A percentile compares a stretch with the other conserved stretches of the same genome.
phyloP scores from a whole-genome alignment of 2,113 vertebrate species.

The Vireo altiloquus region DNA sequence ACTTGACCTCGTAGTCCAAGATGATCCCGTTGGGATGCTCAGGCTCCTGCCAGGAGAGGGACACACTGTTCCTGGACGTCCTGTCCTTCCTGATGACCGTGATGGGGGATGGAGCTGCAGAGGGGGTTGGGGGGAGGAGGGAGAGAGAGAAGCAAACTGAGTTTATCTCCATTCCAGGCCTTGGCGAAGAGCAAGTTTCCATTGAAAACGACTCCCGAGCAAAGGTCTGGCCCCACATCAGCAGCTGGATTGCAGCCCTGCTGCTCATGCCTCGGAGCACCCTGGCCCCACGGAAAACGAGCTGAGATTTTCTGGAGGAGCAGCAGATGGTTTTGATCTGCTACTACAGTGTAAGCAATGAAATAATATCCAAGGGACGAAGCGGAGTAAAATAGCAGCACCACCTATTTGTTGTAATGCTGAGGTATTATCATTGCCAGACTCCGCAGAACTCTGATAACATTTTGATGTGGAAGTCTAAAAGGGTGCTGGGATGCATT shows the following conservation, averaged over 20 bases:
- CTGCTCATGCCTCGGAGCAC: not conserved
- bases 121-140: not conserved
- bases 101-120: conserved; percentile 90
- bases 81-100: conserved; percentile 89
- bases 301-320: conserved; percentile 45
- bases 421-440: conserved; percentile 63
- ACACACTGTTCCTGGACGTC: conserved; percentile 91
- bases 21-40: conserved; percentile 98
- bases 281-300: conserved; percentile 58
- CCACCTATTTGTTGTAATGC: conserved; percentile 61
- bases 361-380: conserved; percentile 60
- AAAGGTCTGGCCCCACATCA: no score
- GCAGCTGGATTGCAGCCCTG: no score
- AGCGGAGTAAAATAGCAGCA: conserved; percentile 54
- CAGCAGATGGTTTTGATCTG: conserved; percentile 89
- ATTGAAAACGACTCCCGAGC: conserved; percentile 28
- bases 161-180: conserved; percentile 35
- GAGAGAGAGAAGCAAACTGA: conserved; percentile 38
- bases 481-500: conserved; percentile 29
- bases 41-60: conserved; percentile 93
- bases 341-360: conserved; percentile 81
- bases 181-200: conserved; percentile 50
- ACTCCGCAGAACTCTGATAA: conserved; percentile 52
- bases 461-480: conserved; percentile 32
- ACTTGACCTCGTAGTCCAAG: conserved; percentile 98